Evolutionary conservation across 2,797 vertebrate species (phyloP).

Genomic region (Heliangelus exortis): DNA sequence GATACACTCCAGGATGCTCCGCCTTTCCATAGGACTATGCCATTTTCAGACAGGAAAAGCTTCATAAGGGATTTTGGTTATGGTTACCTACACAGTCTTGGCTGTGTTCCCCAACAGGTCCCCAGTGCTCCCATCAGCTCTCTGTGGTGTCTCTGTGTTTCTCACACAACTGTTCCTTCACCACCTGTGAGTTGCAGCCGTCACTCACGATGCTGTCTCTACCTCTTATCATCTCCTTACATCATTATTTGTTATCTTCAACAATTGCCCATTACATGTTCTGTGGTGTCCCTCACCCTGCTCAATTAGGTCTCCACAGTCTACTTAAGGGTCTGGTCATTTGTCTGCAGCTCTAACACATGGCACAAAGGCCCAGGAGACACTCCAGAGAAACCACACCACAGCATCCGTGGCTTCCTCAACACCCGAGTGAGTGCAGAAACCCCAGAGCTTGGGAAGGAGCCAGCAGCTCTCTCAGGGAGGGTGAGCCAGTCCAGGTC

Average conservation of each 20-base stretch:
- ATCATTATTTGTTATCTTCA: background rate
- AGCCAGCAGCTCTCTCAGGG: background rate
- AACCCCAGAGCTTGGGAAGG: background rate
- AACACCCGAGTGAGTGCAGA: background rate
- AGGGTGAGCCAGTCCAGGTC: background rate
- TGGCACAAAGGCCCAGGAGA: background rate
- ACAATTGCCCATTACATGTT: background rate
- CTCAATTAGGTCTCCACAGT: accelerated
- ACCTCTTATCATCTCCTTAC: background rate
- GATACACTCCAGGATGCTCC: background rate
- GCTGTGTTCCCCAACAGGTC: background rate
- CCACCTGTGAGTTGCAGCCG: background rate
- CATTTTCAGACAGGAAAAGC: background rate
- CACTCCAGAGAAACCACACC: background rate
- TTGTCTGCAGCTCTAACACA: background rate
- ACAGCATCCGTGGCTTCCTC: background rate
- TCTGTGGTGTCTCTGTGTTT: background rate
- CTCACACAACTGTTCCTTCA: background rate
- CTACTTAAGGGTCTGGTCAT: background rate
- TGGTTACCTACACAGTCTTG: accelerated
- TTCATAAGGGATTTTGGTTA: background rate
- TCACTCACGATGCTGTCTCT: background rate
- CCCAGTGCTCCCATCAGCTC: background rate
- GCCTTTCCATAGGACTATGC: background rate
- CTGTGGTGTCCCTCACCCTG: background rate